Conservation (phyloP, 2,113 vertebrate genomes). For the Gobio gobio region DNA sequence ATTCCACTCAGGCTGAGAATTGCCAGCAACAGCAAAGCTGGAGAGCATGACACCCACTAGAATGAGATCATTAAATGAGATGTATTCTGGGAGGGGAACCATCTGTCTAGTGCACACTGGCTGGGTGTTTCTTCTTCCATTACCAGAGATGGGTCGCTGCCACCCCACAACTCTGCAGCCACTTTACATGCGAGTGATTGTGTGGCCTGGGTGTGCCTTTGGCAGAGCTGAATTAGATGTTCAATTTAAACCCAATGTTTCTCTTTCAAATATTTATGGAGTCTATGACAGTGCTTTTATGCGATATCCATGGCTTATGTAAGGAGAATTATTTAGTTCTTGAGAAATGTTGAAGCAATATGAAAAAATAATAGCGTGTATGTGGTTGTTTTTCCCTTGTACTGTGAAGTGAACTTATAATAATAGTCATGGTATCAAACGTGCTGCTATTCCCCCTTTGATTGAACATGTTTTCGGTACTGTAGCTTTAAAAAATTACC, state of each 20-base stretch:
- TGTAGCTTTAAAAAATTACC: neutral
- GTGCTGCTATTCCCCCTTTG: neutral
- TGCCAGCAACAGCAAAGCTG: constrained; percentile 31
- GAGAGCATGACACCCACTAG: constrained; percentile 43
- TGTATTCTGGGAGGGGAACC: constrained; percentile 47
- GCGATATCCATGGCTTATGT: neutral
- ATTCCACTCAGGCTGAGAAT: constrained; percentile 34
- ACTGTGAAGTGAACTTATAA: neutral
- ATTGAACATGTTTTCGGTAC: neutral
- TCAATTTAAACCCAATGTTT: neutral
- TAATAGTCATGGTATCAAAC: neutral
- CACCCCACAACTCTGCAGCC: neutral
- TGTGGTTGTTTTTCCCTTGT: neutral
- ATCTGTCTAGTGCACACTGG: constrained; percentile 44
- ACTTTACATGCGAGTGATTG: constrained; percentile 18
- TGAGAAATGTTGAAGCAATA: neutral
- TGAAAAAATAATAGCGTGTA: neutral
- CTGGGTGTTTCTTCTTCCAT: constrained; percentile 37
- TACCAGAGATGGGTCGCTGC: constrained; percentile 27
- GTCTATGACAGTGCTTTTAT: neutral
- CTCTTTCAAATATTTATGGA: neutral
- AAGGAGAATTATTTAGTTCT: constrained; percentile 1
- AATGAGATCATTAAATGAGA: constrained; percentile 57
- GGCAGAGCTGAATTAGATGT: neutral
- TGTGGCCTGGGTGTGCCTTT: neutral